Percentiles rank a stretch among this genome's conserved stretches.
Conservation (phyloP, 2,888 invertebrate genomes). For the Drosophila atripex region DNA sequence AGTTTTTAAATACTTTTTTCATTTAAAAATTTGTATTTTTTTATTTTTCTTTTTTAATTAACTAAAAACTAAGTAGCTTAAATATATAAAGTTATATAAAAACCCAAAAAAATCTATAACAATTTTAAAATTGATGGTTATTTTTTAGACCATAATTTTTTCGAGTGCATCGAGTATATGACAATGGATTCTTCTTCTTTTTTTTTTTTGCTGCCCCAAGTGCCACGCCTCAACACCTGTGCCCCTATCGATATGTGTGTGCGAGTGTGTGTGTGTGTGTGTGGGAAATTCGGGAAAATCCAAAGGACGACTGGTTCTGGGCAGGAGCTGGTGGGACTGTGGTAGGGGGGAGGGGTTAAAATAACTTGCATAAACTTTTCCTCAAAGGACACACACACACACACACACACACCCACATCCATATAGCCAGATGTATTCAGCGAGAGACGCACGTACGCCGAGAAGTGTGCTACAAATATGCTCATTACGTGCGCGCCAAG, state of each 20-base stretch:
- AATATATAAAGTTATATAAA: too few species aligned
- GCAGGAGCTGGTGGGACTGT: neutral
- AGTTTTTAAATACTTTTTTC: too few species aligned
- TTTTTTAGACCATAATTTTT: neutral
- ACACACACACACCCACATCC: neutral
- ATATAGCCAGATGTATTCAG: neutral
- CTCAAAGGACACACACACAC: slow-evolving; percentile 63
- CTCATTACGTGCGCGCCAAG: slow-evolving; percentile 74
- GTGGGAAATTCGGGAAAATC: slow-evolving; percentile 34
- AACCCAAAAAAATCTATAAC: too few species aligned
- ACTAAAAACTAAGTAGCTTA: too few species aligned
- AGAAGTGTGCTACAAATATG: slow-evolving; percentile 76
- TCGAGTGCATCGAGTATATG: slow-evolving; percentile 15
- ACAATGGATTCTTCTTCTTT: slow-evolving; percentile 11
- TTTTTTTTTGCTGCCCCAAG: slow-evolving; percentile 4
- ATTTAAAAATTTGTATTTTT: too few species aligned
- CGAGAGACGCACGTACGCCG: slow-evolving; percentile 40
- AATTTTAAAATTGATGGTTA: too few species aligned
- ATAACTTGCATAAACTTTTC: slow-evolving; percentile 75
- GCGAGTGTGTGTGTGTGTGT: neutral
- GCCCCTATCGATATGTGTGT: slow-evolving; percentile 43
- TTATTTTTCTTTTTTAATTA: too few species aligned
- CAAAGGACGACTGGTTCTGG: neutral
- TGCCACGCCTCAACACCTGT: slow-evolving; percentile 67
- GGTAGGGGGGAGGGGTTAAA: slow-evolving; percentile 45